Evolutionary conservation across 1,140 invertebrate genomes (phyloP), one percentile per base, ranked within the genome.

Genomic region (Temnothorax curvispinosus): DNA sequence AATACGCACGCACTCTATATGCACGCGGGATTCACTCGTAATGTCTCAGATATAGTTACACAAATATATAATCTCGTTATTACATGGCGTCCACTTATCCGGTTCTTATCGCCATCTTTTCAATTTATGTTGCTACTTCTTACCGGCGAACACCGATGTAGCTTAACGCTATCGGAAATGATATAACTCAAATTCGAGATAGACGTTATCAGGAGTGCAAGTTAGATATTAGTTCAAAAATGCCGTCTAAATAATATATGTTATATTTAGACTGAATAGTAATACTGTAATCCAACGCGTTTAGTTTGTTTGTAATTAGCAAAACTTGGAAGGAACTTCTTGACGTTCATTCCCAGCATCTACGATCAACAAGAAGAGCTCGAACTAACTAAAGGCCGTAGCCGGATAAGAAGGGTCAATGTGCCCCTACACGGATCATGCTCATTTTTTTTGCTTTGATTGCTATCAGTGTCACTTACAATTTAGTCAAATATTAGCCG

Each of bases 1-100:
- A 84, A 84, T 62, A 47, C 80, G 74, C 56, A 84, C 78, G 78
- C 65, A 44, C 18, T 27, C 27, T 27, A 27, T 27, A 27, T 27
- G 27, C 27, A 27, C 15, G 18, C 77, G 44, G 5, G 18, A 58
- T 38, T 38, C 60, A 52, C 44, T 52, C 44, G 32, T 21, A 38
- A 82, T 47, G 13, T 82, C 27, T 82, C 54, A 72, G 21, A 38
- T 13, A 27, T 27, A 38, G 21, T 62, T 52, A 27, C 13, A 32
- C 38, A 44, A 58, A 56, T 32, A n/a, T n/a, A 35, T 74, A 41
- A 82, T 82, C 44, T 41, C 67, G 35, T 44, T 69, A 58, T 72
- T 72, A 47, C n/a, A 72, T 80, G n/a, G 13, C 0, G 80, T 15
- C 67, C 56, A 47, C 56, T n/a, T 74, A 81, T 27, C 41, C n/a